These are phyloP conservation scores for Mesoligia furuncula DNA, from an alignment of 2,888 invertebrate genomes.

Conservation along the genomic window DNA sequence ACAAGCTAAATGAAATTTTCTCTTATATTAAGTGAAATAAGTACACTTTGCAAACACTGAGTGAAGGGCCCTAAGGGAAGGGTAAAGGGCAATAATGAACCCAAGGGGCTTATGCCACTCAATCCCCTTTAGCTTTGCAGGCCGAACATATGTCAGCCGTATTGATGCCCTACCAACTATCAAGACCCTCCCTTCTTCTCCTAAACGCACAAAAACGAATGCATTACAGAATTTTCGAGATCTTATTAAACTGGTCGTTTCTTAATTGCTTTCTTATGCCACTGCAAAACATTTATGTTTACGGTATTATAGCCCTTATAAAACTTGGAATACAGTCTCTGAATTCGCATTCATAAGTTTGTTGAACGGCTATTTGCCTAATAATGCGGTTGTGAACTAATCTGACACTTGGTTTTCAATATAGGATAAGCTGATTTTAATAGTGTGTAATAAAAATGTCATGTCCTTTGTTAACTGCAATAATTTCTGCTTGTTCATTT, in stretches of 20 bases:
- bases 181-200: slow-evolving; percentile 64
- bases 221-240: slow-evolving; percentile 61
- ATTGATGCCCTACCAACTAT: slow-evolving; percentile 69
- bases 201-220: slow-evolving; percentile 48
- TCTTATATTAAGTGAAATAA: slow-evolving; percentile 78
- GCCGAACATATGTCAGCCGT: slow-evolving; percentile 86
- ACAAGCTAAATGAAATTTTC: slow-evolving; percentile 59
- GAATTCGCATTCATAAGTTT: slow-evolving; percentile 11
- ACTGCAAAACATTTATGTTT: slow-evolving; percentile 61
- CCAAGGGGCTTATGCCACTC: slow-evolving; percentile 87
- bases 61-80: slow-evolving; percentile 78
- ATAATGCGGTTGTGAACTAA: slow-evolving; percentile 77
- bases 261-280: slow-evolving; percentile 84
- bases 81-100: slow-evolving; percentile 86
- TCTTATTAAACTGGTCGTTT: slow-evolving; percentile 73
- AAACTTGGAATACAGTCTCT: slow-evolving; percentile 22
- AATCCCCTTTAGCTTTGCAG: slow-evolving; percentile 82
- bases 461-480: slow-evolving; percentile 28
- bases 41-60: slow-evolving; percentile 83
- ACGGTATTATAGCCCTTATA: slow-evolving; percentile 40
- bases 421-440: slow-evolving; percentile 69
- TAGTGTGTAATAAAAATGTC: slow-evolving; percentile 60
- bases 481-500: slow-evolving; percentile 46
- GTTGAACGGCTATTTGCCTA: slow-evolving; percentile 67
- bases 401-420: slow-evolving; percentile 75